phyloP scores from a whole-genome alignment of 2,888 invertebrate genomes.

The Eupithecia vulgata region DNA sequence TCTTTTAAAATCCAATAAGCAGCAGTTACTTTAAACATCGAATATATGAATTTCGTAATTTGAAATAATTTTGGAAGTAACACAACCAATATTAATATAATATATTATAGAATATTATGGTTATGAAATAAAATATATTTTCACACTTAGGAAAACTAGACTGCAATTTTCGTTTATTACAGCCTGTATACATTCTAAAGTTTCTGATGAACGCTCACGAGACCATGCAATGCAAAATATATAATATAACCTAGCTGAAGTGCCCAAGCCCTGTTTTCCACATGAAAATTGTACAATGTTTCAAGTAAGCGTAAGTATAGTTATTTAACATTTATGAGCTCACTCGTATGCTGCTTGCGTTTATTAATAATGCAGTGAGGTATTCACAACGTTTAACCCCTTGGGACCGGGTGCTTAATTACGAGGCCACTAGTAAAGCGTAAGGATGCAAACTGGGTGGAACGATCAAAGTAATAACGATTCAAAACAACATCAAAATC shows the following conservation, averaged over 20 bases:
- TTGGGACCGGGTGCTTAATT: constrained; percentile 57
- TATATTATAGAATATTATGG: too few species aligned
- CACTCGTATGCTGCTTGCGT: constrained; percentile 25
- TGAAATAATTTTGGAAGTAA: too few species aligned
- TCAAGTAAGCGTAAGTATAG: constrained; percentile 21
- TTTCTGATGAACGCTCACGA: not conserved
- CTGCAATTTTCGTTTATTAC: too few species aligned
- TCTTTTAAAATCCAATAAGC: too few species aligned
- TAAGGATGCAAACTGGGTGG: constrained; percentile 54
- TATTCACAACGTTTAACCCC: constrained; percentile 57
- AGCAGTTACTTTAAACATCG: too few species aligned
- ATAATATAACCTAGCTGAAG: not conserved
- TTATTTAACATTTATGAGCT: constrained; percentile 27
- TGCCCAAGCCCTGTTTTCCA: not conserved
- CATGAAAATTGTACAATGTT: constrained; percentile 10
- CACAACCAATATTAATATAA: too few species aligned
- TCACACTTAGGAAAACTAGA: too few species aligned
- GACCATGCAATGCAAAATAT: not conserved
- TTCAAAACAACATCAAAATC: constrained; percentile 41
- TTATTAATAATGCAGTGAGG: constrained; percentile 63
- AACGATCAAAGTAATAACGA: constrained; percentile 51
- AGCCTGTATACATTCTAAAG: too few species aligned
- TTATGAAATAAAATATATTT: too few species aligned
- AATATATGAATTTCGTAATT: too few species aligned
- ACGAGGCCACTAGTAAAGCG: constrained; percentile 47